These are phyloP conservation scores for Andrena cerasifolii DNA, from an alignment of 1,140 invertebrate genomes.

Conservation along the genomic window DNA sequence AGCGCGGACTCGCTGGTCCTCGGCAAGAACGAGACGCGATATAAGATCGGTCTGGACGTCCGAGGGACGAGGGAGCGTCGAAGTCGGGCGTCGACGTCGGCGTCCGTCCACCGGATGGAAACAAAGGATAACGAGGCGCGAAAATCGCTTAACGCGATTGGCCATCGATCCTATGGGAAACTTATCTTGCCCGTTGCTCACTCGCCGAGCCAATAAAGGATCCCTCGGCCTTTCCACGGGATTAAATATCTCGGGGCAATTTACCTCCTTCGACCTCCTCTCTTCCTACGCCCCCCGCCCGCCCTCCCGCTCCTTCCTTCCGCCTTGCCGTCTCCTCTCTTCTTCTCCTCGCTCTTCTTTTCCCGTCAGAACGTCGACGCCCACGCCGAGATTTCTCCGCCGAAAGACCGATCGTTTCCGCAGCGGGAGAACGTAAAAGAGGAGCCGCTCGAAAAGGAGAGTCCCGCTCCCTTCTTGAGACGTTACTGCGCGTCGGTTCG, in stretches of 20 bases:
- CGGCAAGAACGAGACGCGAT: constrained; percentile 32
- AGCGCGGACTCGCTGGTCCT: not conserved
- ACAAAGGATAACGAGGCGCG: constrained; percentile 81
- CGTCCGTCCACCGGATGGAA: constrained; percentile 65
- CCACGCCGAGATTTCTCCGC: constrained; percentile 59
- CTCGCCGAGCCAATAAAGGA: constrained; percentile 78
- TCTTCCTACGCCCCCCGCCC: constrained; percentile 48
- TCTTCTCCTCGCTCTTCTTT: constrained; percentile 39
- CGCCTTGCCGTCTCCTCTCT: not conserved
- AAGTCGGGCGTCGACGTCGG: constrained; percentile 14
- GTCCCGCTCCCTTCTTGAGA: constrained; percentile 30
- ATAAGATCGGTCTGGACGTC: constrained; percentile 45
- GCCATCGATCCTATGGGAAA: constrained; percentile 75
- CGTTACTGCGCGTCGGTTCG: constrained; percentile 11
- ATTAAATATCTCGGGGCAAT: constrained; percentile 80
- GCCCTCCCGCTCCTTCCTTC: constrained; percentile 45
- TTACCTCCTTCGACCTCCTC: constrained; percentile 68
- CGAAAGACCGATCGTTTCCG: constrained; percentile 49
- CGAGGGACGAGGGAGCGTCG: constrained; percentile 33
- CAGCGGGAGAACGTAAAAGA: constrained; percentile 8
- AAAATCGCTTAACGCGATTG: constrained; percentile 79
- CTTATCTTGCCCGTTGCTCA: constrained; percentile 76
- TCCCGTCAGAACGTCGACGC: constrained; percentile 50
- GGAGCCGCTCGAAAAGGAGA: not conserved
- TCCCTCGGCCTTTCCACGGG: constrained; percentile 72